These are phyloP conservation scores for Montipora capitata DNA, from an alignment of 92 coral and sea anemone species.

Conservation along the genomic window DNA sequence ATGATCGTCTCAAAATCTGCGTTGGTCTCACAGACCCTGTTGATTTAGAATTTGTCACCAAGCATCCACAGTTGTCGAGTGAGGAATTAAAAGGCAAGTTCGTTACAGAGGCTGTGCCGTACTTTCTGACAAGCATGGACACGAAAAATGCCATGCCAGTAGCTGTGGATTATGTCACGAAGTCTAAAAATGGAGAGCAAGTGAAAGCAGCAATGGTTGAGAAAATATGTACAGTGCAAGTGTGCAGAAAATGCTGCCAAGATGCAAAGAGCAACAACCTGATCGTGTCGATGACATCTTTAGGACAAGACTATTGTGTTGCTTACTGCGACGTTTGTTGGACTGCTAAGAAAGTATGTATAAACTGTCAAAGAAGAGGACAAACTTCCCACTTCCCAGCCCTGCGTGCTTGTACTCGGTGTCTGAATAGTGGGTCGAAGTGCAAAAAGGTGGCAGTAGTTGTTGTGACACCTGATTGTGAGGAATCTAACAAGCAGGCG, in stretches of 20 bases:
- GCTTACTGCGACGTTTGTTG: conserved; percentile 44
- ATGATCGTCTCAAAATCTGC: no score
- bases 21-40: conserved; percentile 42
- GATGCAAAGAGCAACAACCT: neutral
- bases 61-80: conserved; percentile 42
- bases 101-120: conserved; percentile 47
- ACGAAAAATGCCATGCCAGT: no score
- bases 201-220: conserved; percentile 30
- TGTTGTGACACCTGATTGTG: conserved; percentile 58
- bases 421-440: conserved; percentile 37
- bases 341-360: conserved; percentile 22
- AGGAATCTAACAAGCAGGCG: conserved; percentile 51
- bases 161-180: conserved; percentile 54
- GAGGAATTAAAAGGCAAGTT: conserved; percentile 50
- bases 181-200: conserved; percentile 45
- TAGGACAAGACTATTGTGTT: conserved; percentile 30
- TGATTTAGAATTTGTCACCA: conserved; percentile 39
- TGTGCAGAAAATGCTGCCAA: conserved; percentile 44
- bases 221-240: conserved; percentile 11
- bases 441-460: conserved; percentile 43
- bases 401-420: conserved; percentile 35
- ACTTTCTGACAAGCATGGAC: conserved; percentile 44
- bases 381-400: conserved; percentile 39
- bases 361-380: no score
- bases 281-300: neutral